These are phyloP conservation scores for Neosilurus hyrtlii DNA, from an alignment of 2,797 vertebrate species.

Conservation along the genomic window DNA sequence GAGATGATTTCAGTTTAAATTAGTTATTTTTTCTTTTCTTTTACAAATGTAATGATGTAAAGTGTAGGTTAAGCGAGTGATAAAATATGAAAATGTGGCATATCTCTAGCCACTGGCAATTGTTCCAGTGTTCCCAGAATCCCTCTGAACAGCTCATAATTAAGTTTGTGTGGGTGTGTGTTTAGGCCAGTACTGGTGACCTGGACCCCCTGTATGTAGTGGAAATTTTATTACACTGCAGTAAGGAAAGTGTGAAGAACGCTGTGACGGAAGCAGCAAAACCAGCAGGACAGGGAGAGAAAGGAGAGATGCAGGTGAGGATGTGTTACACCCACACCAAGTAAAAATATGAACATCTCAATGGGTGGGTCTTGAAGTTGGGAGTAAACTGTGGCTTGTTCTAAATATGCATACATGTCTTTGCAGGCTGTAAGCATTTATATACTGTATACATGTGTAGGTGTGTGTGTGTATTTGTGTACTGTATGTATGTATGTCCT, in stretches of 20 bases:
- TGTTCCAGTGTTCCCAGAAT: too few species aligned
- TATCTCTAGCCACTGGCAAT: too few species aligned
- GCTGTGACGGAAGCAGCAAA: slow-evolving; percentile 88
- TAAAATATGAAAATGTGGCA: too few species aligned
- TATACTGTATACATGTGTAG: too few species aligned
- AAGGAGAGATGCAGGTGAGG: slow-evolving; percentile 93
- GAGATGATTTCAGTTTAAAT: not conserved
- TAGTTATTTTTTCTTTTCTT: not conserved
- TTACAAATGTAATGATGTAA: too few species aligned
- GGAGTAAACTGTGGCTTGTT: not conserved
- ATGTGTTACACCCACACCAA: not conserved
- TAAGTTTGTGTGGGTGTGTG: slow-evolving; percentile 28
- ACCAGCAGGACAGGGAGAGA: slow-evolving; percentile 82
- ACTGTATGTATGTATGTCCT: too few species aligned
- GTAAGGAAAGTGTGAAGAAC: slow-evolving; percentile 91
- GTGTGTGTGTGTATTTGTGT: too few species aligned
- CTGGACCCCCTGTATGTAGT: slow-evolving; percentile 88
- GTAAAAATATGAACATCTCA: not conserved
- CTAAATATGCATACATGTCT: not conserved
- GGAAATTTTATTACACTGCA: slow-evolving; percentile 91
- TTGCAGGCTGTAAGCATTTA: too few species aligned
- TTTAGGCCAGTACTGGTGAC: slow-evolving; percentile 80
- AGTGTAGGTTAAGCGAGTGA: too few species aligned
- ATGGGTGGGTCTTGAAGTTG: not conserved
- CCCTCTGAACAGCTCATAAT: too few species aligned